These are phyloP conservation scores for Abscondita cerata DNA, from an alignment of 2,888 invertebrate genomes.

Conservation along the genomic window DNA sequence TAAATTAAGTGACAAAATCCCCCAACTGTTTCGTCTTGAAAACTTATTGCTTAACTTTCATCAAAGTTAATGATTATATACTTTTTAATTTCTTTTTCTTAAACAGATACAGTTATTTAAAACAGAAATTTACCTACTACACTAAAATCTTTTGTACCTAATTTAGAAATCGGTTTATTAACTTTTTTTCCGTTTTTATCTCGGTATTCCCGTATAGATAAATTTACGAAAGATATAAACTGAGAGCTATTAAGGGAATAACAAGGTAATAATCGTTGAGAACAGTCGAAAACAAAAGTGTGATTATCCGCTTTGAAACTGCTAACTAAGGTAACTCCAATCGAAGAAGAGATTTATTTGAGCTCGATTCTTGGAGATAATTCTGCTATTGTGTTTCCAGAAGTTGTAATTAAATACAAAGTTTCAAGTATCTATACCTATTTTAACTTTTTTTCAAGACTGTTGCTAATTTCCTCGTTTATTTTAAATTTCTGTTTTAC, in stretches of 20 bases:
- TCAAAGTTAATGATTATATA: conserved; percentile 15
- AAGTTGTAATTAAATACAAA: conserved; percentile 35
- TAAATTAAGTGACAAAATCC: conserved; percentile 29
- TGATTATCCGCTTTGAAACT: conserved; percentile 63
- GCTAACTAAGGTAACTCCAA: conserved; percentile 52
- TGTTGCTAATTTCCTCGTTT: no score
- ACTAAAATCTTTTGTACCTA: not conserved
- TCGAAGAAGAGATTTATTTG: conserved; percentile 52
- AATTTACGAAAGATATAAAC: conserved; percentile 45
- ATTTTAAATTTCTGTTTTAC: no score
- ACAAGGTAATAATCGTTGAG: conserved; percentile 73
- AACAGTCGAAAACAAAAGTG: conserved; percentile 74
- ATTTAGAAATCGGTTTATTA: conserved; percentile 3
- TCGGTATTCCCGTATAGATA: conserved; percentile 25
- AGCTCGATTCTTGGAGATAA: conserved; percentile 47
- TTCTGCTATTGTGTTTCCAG: conserved; percentile 38
- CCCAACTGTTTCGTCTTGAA: conserved; percentile 21
- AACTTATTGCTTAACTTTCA: conserved; percentile 26
- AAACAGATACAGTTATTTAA: not conserved
- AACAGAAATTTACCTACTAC: not conserved
- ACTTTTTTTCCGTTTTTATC: not conserved
- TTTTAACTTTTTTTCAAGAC: no score
- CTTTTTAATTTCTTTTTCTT: conserved; percentile 14
- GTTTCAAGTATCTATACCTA: conserved; percentile 16
- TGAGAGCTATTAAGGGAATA: conserved; percentile 59